phyloP scores from a whole-genome alignment of 2,113 vertebrate species.

The Microcebus murinus region DNA sequence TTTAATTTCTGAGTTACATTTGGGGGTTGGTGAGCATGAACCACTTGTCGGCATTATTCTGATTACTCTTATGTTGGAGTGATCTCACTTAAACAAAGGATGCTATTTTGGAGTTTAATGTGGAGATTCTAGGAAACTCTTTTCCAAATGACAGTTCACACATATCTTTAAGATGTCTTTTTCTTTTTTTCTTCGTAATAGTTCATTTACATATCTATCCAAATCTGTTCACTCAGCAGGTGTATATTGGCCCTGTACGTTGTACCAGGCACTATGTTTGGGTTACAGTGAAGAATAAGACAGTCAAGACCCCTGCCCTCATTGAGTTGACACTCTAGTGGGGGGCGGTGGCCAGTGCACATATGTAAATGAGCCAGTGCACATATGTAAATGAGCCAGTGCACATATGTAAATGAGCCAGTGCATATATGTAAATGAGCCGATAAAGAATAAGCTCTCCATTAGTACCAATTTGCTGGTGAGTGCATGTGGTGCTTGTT shows the following conservation, averaged over 20 bases:
- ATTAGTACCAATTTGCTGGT: too few species aligned
- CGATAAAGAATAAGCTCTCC: too few species aligned
- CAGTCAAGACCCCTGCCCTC: not conserved
- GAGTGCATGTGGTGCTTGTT: too few species aligned
- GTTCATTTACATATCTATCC: not conserved
- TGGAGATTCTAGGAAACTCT: slow-evolving; percentile 21
- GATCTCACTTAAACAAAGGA: slow-evolving; percentile 44
- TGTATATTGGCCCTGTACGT: not conserved
- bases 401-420: too few species aligned
- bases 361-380: not conserved
- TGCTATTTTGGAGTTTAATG: slow-evolving; percentile 32
- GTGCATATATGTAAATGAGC: not conserved
- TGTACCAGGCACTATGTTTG: not conserved
- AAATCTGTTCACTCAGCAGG: not conserved
- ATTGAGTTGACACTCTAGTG: not conserved
- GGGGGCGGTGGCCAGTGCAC: rapidly evolving
- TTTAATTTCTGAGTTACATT: slow-evolving; percentile 34
- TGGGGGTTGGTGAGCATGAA: slow-evolving; percentile 20
- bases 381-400: too few species aligned
- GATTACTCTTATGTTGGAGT: not conserved
- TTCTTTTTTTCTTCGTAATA: not conserved
- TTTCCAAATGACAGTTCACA: slow-evolving; percentile 1
- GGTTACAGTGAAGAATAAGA: not conserved
- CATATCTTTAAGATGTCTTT: not conserved
- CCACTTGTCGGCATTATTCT: not conserved